Percentiles rank a stretch among this genome's conserved stretches.
These are phyloP conservation scores for Catamblyrhynchus diadema DNA, from an alignment of 2,797 vertebrate species.

Conservation along the genomic window DNA sequence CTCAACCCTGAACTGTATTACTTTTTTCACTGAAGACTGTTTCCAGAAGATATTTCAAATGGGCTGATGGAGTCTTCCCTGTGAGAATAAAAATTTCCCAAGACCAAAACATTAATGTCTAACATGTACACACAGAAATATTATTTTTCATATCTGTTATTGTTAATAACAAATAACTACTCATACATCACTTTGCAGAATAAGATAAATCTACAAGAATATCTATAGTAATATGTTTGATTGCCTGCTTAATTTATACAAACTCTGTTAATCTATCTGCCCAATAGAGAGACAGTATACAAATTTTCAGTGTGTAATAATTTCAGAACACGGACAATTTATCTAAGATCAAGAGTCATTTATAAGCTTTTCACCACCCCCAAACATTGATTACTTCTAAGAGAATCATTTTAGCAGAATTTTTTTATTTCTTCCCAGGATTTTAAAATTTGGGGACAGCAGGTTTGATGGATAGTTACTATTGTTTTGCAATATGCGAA, in stretches of 20 bases:
- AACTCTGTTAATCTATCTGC: not conserved
- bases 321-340: not conserved
- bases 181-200: not conserved
- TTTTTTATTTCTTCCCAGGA: not conserved
- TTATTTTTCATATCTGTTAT: not conserved
- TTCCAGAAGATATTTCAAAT: not conserved
- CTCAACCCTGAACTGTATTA: not conserved
- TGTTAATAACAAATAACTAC: not conserved
- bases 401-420: not conserved
- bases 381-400: not conserved
- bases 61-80: not conserved
- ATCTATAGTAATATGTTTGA: not conserved
- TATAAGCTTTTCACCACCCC: not conserved
- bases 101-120: not conserved
- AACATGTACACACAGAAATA: not conserved
- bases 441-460: not conserved
- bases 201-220: not conserved
- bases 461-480: not conserved
- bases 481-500: not conserved
- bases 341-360: not conserved
- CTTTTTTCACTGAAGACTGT: fast-evolving
- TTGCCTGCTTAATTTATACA: not conserved
- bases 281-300: not conserved
- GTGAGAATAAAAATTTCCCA: not conserved
- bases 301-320: not conserved